Evolutionary conservation across 2,113 vertebrate genomes (phyloP).

Genomic region (Lophius piscatorius): DNA sequence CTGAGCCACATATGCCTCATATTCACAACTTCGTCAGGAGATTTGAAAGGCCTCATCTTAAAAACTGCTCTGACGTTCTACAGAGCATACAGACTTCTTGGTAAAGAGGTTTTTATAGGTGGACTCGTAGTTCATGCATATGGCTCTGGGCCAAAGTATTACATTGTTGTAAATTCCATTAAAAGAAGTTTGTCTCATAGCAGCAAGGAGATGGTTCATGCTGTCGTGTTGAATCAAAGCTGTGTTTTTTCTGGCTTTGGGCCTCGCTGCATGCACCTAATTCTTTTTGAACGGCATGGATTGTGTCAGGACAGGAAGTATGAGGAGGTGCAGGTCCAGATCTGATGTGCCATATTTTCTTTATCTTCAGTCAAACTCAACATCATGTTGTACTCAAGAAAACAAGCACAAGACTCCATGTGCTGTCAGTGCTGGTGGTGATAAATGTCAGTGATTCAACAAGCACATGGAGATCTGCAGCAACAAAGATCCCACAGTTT

Average conservation of each 20-base stretch:
- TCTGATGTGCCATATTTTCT: constrained; percentile 38
- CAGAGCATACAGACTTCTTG: constrained; percentile 26
- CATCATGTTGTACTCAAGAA: constrained; percentile 33
- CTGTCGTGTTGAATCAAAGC: constrained; percentile 30
- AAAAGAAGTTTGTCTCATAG: constrained; percentile 44
- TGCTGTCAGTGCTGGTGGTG: constrained; percentile 24
- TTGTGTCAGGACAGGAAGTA: constrained; percentile 28
- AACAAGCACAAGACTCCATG: constrained; percentile 12
- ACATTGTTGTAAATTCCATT: constrained; percentile 27
- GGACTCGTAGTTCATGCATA: constrained; percentile 19
- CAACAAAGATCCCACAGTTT: constrained; percentile 52
- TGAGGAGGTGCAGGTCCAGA: constrained; percentile 50
- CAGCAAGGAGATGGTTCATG: constrained; percentile 37
- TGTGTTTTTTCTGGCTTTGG: constrained; percentile 43
- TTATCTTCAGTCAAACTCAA: constrained; percentile 34
- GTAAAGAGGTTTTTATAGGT: constrained; percentile 35
- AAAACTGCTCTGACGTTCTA: constrained; percentile 39
- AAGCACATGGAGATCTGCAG: constrained; percentile 10
- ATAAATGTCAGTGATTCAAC: constrained; percentile 19
- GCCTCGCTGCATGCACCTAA: constrained; percentile 24
- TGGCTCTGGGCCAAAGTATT: constrained; percentile 18
- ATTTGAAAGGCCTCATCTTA: constrained; percentile 19
- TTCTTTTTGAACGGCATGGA: constrained; percentile 20
- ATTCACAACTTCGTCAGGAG: constrained; percentile 14
- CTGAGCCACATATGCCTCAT: constrained; percentile 55